Evolutionary conservation across 2,888 invertebrate genomes (phyloP), one percentile per base, ranked within the genome.

Genomic region (Drepanosiphum platanoidis): DNA sequence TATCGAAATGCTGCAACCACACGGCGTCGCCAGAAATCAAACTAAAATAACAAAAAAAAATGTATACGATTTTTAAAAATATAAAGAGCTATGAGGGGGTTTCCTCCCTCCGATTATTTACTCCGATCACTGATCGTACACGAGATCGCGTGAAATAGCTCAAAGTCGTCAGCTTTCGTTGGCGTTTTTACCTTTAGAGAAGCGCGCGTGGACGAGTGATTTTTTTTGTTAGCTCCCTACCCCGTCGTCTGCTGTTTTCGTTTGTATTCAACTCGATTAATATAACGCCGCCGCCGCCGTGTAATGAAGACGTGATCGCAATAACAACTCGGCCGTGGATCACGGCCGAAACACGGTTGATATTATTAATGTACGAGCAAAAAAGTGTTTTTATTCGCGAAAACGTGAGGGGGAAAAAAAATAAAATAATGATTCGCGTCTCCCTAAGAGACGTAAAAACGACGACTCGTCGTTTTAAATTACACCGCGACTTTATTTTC

Each of bases 401-500:
- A 74, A 22, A 30, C 22, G 32, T 46, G 46, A n/a, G n/a, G n/a
- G n/a, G n/a, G n/a, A n/a, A n/a, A n/a, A n/a, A n/a, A n/a, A n/a
- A n/a, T n/a, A n/a, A 74, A 42, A 46, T 32, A 22, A 46, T 32
- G 42, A 74, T 52, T 46, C 32, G 22, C 74, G 32, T 74, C n/a
- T n/a, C 32, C 22, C 1, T 46, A 32, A 46, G 32, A 46, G 5
- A 46, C 11, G 74, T 72, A 18, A 74, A 46, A 74, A 74, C 32
- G 15, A 46, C 74, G n/a, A n/a, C n/a, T n/a, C 32, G 32, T 74
- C 32, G 22, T 74, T 74, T 74, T 74, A 46, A 74, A 71, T 71
- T 71, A 39, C 27, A 71, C 39, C 71, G 15, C 15, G 27, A 71
- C 27, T 39, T 36, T 39, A 39, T 39, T 71, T 71, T 71, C 39